Conservation (phyloP, 2,888 invertebrate species). For the Caenorhabditis sp. region DNA sequence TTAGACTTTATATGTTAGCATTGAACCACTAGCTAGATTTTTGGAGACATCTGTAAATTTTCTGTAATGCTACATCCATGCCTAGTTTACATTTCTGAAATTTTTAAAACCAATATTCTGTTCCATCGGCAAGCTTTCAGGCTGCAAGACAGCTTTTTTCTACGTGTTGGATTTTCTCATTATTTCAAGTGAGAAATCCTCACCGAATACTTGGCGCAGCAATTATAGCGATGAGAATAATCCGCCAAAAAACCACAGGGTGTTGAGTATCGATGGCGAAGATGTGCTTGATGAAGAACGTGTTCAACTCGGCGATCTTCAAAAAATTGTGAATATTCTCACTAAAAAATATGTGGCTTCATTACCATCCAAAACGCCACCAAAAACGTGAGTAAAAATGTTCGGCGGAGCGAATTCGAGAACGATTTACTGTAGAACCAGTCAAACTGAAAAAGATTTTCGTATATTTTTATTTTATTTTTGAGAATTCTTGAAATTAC, state of each 20-base stretch:
- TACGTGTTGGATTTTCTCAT: no score
- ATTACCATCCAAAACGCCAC: constrained; percentile 74
- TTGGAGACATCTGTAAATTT: no score
- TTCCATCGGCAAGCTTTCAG: no score
- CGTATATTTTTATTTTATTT: neutral
- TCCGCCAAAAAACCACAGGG: constrained; percentile 82
- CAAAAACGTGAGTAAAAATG: constrained; percentile 22
- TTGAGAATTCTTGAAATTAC: constrained; percentile 74
- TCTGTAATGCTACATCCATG: no score
- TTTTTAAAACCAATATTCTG: no score
- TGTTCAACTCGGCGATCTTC: constrained; percentile 85
- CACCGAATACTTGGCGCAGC: constrained; percentile 96
- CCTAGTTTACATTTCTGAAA: no score
- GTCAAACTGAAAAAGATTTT: constrained; percentile 18
- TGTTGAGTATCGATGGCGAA: constrained; percentile 97
- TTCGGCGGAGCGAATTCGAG: constrained; percentile 17
- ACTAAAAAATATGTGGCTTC: no score
- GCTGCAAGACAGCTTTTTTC: no score
- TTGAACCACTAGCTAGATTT: no score
- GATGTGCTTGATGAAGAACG: constrained; percentile 97
- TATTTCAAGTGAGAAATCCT: no score
- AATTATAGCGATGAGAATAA: constrained; percentile 89
- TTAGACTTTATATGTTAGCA: no score
- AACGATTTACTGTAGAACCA: constrained; percentile 32
- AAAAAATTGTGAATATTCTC: constrained; percentile 11